Conservation (phyloP, 2,888 invertebrate genomes). For the Beris chalybata region DNA sequence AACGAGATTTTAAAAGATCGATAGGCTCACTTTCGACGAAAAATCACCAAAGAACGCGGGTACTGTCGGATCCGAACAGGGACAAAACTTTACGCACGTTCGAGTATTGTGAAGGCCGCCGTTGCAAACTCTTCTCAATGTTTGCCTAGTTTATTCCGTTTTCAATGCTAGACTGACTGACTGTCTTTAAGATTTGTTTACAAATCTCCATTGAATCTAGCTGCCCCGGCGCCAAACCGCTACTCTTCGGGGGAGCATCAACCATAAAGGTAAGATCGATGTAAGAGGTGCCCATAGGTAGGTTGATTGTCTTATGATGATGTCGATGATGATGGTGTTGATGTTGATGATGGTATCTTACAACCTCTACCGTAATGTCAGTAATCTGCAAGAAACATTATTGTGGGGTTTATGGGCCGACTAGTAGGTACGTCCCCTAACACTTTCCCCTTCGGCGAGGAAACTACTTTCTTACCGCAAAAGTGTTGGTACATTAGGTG, state of each 20-base stretch:
- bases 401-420: too few species aligned
- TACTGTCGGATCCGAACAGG: conserved; percentile 6
- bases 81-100: conserved; percentile 10
- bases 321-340: too few species aligned
- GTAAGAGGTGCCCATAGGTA: too few species aligned
- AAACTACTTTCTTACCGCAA: not conserved
- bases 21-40: not conserved
- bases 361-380: too few species aligned
- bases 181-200: conserved; percentile 32
- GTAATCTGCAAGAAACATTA: too few species aligned
- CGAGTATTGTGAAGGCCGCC: not conserved
- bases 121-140: conserved; percentile 15
- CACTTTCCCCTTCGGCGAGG: conserved; percentile 28
- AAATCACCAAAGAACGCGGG: not conserved
- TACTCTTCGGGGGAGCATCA: not conserved
- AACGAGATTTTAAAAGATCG: too few species aligned
- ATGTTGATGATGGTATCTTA: too few species aligned
- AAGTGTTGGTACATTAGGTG: too few species aligned
- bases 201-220: conserved; percentile 26
- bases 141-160: conserved; percentile 25
- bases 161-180: conserved; percentile 34
- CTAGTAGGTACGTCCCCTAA: conserved; percentile 9
- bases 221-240: conserved; percentile 2
- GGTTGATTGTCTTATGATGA: too few species aligned
- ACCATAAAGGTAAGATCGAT: too few species aligned